These are phyloP conservation scores for Macaca nemestrina DNA, from an alignment of 2,113 vertebrate genomes.

Conservation along the genomic window DNA sequence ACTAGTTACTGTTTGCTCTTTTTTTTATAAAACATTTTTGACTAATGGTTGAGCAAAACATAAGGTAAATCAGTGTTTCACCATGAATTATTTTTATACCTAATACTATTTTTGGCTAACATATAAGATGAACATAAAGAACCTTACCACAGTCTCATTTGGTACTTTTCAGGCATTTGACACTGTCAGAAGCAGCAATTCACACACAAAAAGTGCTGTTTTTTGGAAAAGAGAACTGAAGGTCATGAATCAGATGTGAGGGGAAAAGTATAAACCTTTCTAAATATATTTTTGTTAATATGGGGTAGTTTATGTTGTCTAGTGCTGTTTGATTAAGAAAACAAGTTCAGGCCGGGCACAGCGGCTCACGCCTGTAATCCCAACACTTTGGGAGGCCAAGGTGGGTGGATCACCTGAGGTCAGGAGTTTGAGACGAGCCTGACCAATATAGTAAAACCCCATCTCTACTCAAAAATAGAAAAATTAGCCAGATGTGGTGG, in stretches of 20 bases:
- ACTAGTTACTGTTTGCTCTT: background rate
- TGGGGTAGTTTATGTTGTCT: background rate
- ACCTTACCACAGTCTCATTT: background rate
- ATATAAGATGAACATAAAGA: slow-evolving; percentile 3
- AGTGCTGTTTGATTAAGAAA: background rate
- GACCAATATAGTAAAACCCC: too few species aligned
- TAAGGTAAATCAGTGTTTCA: slow-evolving; percentile 33
- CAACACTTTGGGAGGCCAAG: too few species aligned
- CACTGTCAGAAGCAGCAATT: background rate
- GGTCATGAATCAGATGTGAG: background rate
- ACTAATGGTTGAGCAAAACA: background rate
- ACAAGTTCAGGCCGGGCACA: background rate
- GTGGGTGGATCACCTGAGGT: too few species aligned
- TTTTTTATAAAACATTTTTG: background rate
- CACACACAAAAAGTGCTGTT: background rate
- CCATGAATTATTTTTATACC: background rate
- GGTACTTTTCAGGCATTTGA: slow-evolving; percentile 45
- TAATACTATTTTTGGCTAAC: slow-evolving; percentile 27
- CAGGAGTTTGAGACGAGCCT: too few species aligned
- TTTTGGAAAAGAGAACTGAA: slow-evolving; percentile 9
- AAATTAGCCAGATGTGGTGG: too few species aligned
- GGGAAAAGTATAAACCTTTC: slow-evolving; percentile 16
- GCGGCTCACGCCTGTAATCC: too few species aligned
- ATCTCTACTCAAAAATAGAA: too few species aligned
- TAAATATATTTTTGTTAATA: slow-evolving; percentile 31